These are phyloP conservation scores for Tetheella fluctuosa DNA, from an alignment of 2,888 invertebrate species.

Conservation along the genomic window DNA sequence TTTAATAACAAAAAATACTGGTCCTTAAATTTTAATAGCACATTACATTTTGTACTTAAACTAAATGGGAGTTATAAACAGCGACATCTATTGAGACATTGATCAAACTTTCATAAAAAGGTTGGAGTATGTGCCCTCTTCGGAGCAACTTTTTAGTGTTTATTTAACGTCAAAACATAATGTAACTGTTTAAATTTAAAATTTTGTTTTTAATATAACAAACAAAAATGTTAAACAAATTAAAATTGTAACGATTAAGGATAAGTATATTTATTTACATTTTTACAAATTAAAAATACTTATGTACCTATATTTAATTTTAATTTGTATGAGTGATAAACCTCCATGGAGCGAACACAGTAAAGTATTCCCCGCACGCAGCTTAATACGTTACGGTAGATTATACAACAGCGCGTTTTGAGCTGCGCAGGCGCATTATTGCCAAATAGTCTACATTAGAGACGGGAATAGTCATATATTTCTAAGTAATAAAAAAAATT, in stretches of 20 bases:
- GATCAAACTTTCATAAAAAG: not conserved
- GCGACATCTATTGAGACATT: not conserved
- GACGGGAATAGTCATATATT: no score
- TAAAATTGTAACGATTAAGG: not conserved
- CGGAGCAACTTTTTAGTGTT: no score
- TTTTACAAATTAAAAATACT: not conserved
- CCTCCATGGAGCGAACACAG: no score
- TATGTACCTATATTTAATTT: not conserved
- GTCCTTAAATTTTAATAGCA: constrained; percentile 1
- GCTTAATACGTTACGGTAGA: no score
- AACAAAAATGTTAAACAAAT: not conserved
- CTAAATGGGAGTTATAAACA: not conserved
- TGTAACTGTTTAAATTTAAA: no score
- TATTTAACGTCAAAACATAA: not conserved
- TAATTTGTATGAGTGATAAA: not conserved
- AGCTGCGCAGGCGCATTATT: no score
- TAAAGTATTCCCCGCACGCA: no score
- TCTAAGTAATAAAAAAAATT: no score
- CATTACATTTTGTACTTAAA: not conserved
- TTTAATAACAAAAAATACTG: constrained; percentile 7
- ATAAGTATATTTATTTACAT: not conserved
- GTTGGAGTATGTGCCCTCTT: not conserved
- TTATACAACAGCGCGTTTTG: no score
- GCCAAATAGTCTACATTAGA: no score
- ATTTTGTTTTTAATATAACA: no score